Percentiles rank a stretch among this genome's conserved stretches.
Conservation (phyloP, 2,113 vertebrate species). For the Dasyornis broadbenti region DNA sequence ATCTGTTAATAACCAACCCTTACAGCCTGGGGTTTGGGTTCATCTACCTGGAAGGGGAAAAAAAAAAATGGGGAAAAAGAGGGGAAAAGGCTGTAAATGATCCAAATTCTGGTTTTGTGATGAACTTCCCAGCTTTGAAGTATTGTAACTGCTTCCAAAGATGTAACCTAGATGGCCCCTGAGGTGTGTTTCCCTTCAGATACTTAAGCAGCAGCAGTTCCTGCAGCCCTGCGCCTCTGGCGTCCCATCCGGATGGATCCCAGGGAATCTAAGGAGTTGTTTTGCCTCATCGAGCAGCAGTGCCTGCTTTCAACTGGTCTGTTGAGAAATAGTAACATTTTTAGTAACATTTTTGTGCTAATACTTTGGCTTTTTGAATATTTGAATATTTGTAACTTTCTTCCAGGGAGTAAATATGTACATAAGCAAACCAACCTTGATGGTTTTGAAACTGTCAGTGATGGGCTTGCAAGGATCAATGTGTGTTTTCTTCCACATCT, state of each 20-base stretch:
- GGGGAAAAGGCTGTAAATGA: neutral
- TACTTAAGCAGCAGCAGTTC: neutral
- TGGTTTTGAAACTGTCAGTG: neutral
- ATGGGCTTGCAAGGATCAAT: neutral
- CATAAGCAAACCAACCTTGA: neutral
- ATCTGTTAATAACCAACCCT: neutral
- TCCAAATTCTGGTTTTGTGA: neutral
- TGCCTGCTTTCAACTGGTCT: neutral
- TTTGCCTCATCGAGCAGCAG: neutral
- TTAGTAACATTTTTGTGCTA: neutral
- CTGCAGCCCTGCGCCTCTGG: neutral
- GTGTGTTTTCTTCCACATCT: neutral
- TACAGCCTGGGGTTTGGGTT: neutral
- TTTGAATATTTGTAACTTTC: neutral
- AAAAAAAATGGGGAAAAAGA: too few species aligned
- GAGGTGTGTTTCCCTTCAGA: neutral
- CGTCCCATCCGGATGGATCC: accelerated
- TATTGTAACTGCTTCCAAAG: neutral
- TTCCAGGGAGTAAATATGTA: neutral
- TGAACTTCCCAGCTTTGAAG: neutral
- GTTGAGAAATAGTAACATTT: neutral
- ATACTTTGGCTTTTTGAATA: neutral
- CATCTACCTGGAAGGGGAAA: neutral
- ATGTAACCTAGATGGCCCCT: neutral
- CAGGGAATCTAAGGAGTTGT: neutral